Evolutionary conservation across 2,888 invertebrate species (phyloP).

Genomic region (Oscheius sp.): DNA sequence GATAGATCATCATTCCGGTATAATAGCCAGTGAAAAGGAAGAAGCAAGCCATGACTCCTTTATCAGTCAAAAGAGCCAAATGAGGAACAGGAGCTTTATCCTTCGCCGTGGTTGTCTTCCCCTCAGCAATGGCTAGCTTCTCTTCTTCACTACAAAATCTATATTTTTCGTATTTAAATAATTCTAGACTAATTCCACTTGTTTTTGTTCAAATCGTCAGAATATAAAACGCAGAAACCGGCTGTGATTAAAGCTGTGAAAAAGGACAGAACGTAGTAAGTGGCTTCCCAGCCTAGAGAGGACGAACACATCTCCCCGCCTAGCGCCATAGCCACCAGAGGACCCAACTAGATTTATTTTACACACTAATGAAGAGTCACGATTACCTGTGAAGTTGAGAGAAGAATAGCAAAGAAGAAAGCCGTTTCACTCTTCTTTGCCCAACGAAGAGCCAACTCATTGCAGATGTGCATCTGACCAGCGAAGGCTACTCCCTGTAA

Average conservation of each 20-base stretch:
- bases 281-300: conserved; percentile 31
- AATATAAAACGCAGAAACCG: conserved; percentile 39
- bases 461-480: conserved; percentile 48
- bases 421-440: conserved; percentile 40
- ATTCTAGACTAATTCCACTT: conserved; percentile 24
- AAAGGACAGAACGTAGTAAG: conserved; percentile 34
- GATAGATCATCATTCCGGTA: conserved; percentile 51
- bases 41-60: conserved; percentile 46
- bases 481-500: conserved; percentile 9
- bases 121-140: conserved; percentile 36
- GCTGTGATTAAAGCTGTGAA: conserved; percentile 33
- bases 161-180: conserved; percentile 8
- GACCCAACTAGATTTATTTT: conserved; percentile 35
- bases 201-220: conserved; percentile 41
- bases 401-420: conserved; percentile 48
- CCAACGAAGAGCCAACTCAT: conserved; percentile 46
- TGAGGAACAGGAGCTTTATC: conserved; percentile 24
- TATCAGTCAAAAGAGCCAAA: conserved; percentile 32
- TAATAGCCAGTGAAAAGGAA: conserved; percentile 51
- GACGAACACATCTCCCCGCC: conserved; percentile 52
- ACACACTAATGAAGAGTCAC: background rate
- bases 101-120: conserved; percentile 28
- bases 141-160: conserved; percentile 41
- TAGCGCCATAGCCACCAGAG: conserved; percentile 47
- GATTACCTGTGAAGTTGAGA: conserved; percentile 41